Base-by-base conservation (phyloP, 2,888 invertebrate species). In the Sycophila texana region DNA sequence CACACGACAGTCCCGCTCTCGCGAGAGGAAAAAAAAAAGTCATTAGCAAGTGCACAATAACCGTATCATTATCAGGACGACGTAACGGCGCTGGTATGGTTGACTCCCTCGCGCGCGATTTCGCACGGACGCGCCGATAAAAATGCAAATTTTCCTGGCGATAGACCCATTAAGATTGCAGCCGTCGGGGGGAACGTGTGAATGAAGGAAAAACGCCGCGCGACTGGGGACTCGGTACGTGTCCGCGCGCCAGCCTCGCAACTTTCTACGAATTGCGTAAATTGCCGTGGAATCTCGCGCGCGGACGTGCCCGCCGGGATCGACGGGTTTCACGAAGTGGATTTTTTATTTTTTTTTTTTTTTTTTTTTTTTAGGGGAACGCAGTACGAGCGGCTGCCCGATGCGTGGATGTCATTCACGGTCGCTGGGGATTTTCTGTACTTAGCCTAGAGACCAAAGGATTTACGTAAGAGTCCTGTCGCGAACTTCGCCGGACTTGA, bases 211-310 rank as follows among this genome's bases (percentile, higher is more conserved):
- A 14, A 22, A 13, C 22, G 20, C 20, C 58, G 22, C 20, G 14
- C 13, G 58, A 20, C 20, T 13, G 22, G 20, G 13, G 20, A 22
- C 13, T n/a, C 53, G 53, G 26, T 53, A 53, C n/a, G 53, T 53
- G n/a, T n/a, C 16, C n/a, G 53, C 65, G 74, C 81, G 80, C 81
- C 77, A 39, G 39, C 39, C 78, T 76, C 75, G 80, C 71, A 76
- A 82, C 83, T 83, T 83, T 83, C 83, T 83, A 83, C 81, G 79
- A 82, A 83, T 83, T 83, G 82, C 83, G 82, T 83, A 83, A 83
- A 82, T 71, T 61, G 72, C 63, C 66, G 76, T 79, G 81, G 82
- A 82, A 79, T 81, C 82, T 79, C 74, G 79, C 16, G 22, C 14
- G 70, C 75, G 76, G 18, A 22, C 22, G 58, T 20, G 20, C 3